Base-by-base conservation (phyloP, 1,140 invertebrate species). In the Drosophila gunungcola region DNA sequence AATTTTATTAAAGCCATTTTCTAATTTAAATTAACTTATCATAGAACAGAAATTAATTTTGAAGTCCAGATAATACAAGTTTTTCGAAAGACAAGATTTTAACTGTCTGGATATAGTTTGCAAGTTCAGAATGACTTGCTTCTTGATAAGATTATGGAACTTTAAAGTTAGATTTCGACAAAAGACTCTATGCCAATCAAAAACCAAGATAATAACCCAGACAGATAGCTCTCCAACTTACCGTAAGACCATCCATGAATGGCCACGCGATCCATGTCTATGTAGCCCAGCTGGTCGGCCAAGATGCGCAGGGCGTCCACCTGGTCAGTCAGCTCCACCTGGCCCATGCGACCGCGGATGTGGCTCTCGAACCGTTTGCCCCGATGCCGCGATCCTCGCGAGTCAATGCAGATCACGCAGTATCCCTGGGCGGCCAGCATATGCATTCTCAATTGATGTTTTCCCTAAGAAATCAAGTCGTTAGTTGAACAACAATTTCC, bases 241-340 rank as follows among this genome's bases (percentile, higher is more conserved):
- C 98, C 99, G 92, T 99, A 99, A 48, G 98, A 99, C 98, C 98
- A 99, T 5, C 99, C 99, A 92, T 98, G 97, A 78, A 99, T 97
- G 4, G 97, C 98, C 1, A 99, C 95, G 58, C 98, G 94, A 73
- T 95, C 95, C 93, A 98, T 95, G 92, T 99, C 98, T 68, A 99
- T 98, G 81, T 96, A 99, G 39, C 95, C 95, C 9, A 96, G 95
- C 69, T 95, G 95, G 79, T 97, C 95, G 0, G 97, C 95, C n/a
- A 99, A 93, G 94, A 96, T 97, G 68, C 96, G 95, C 39, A 99
- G 92, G 0, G 99, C 97, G 94, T 99, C 98, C 0, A 99, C 97
- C 94, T 99, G 98, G 93, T 99, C 99, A 27, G 95, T 95, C 34
- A 99, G 93, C 93, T 99, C 99, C 6, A 99, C 97, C 39, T 96